Conservation (phyloP, 2,888 invertebrate genomes). For the Drosophila paramelanica region DNA sequence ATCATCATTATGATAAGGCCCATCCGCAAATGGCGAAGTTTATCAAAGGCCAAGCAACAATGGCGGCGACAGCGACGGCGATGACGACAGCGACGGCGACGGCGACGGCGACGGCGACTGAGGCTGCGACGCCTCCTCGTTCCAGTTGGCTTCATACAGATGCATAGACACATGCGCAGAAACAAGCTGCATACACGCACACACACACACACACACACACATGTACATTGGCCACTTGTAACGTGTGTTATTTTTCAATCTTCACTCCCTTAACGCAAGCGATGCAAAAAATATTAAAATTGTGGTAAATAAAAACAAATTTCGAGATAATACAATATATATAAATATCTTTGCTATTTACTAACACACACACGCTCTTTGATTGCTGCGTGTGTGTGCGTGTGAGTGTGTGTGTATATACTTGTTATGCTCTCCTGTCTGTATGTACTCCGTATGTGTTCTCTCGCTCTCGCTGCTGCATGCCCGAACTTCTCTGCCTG, state of each 20-base stretch:
- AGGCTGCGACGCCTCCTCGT: constrained; percentile 32
- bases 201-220: constrained; percentile 27
- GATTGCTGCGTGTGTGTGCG: not conserved
- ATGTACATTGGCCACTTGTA: constrained; percentile 44
- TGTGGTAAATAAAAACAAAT: constrained; percentile 78
- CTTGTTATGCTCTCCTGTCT: constrained; percentile 12
- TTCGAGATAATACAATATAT: constrained; percentile 35
- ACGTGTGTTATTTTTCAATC: constrained; percentile 60
- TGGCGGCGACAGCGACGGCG: constrained; percentile 39
- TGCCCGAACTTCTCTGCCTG: constrained; percentile 7
- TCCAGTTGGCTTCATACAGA: constrained; percentile 36
- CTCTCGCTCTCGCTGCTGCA: constrained; percentile 25
- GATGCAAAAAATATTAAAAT: constrained; percentile 72
- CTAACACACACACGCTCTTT: constrained; percentile 8
- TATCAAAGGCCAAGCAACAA: constrained; percentile 78
- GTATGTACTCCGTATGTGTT: constrained; percentile 8
- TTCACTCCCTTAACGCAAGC: constrained; percentile 44
- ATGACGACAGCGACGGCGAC: constrained; percentile 2
- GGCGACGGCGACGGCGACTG: constrained; percentile 26
- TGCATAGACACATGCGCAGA: constrained; percentile 64
- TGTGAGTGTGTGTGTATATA: constrained; percentile 20
- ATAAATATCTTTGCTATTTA: constrained; percentile 37
- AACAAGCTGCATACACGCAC: constrained; percentile 23
- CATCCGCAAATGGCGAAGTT: constrained; percentile 72
- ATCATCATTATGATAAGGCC: constrained; percentile 43